phyloP scores from a whole-genome alignment of 2,113 vertebrate genomes.

The Zosterops hypoxanthus region DNA sequence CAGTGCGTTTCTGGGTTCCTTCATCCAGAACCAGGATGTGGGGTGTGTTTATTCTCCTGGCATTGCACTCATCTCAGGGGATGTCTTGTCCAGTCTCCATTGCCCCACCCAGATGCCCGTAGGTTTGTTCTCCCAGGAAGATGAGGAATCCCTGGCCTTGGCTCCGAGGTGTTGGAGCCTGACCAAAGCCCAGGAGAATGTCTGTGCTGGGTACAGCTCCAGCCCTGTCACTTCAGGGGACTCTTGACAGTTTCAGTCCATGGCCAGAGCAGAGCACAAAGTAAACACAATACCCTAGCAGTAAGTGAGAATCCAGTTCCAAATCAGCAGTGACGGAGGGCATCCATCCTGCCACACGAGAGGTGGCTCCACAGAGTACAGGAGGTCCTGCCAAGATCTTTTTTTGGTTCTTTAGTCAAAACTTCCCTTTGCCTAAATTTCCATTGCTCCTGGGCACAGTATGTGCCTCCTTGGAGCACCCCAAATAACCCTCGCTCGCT shows the following conservation, averaged over 20 bases:
- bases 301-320: neutral
- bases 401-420: constrained; percentile 43
- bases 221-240: neutral
- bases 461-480: constrained; percentile 46
- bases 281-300: neutral
- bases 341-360: neutral
- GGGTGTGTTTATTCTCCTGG: neutral
- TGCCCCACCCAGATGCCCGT: accelerated
- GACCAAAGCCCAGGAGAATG: neutral
- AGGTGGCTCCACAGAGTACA: constrained; percentile 43
- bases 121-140: neutral
- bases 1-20: neutral
- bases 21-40: neutral
- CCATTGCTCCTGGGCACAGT: constrained; percentile 47
- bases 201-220: neutral
- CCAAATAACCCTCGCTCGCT: constrained; percentile 15
- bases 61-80: neutral
- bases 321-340: neutral
- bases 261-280: neutral
- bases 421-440: constrained; percentile 60
- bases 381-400: constrained; percentile 47
- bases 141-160: too few relatives aligned
- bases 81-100: neutral
- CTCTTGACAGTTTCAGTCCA: neutral
- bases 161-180: neutral